Evolutionary conservation across 2,797 vertebrate genomes (phyloP), one percentile per base, ranked within the genome.

Genomic region (Enteromius argenteus): DNA sequence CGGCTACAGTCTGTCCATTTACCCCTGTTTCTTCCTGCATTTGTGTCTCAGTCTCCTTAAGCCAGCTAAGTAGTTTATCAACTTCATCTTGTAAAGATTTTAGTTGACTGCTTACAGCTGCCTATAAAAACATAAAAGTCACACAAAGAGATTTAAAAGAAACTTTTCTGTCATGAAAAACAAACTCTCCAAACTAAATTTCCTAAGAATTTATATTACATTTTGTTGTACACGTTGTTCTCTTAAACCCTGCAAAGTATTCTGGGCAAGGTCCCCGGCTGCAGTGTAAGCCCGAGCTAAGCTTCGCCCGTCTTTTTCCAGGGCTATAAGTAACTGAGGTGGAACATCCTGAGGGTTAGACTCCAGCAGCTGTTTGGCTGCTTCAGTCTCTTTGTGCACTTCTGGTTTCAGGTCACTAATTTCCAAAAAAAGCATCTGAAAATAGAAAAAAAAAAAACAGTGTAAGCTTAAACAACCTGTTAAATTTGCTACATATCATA

Each of bases 281-380:
- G 96, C 95, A 86, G 93, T 92, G 80, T 97, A 96, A 17, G 96
- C 96, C 86, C 96, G 96, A 27, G 95, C 91, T 79, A 99, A 94
- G 90, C 97, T 97, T 90, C 96, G 96, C 85, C 93, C 92, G 68
- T 99, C 98, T 90, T 98, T 99, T 88, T 98, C 96, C 89, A 99
- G 91, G 66, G 97, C 97, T 83, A 94, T 92, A 78, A 98, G 89
- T 21, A 99, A 94, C 88, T 99, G 97, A 23, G 94, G 91, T 64
- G 98, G 98, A 87, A 99, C 96, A 85, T 97, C 96, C 80, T 91
- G 90, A 2, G 94, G 95, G 72, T 89, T 92, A 72, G 90, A 94
- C 89, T 94, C 91, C 77, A 97, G 87, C 35, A 99, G 93, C 27
- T 86, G 81, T 87, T 94, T 91, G 14, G 95, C 96, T 0, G 94